These are phyloP conservation scores for Magallana gigas DNA, from an alignment of 1,140 invertebrate genomes.

Conservation along the genomic window DNA sequence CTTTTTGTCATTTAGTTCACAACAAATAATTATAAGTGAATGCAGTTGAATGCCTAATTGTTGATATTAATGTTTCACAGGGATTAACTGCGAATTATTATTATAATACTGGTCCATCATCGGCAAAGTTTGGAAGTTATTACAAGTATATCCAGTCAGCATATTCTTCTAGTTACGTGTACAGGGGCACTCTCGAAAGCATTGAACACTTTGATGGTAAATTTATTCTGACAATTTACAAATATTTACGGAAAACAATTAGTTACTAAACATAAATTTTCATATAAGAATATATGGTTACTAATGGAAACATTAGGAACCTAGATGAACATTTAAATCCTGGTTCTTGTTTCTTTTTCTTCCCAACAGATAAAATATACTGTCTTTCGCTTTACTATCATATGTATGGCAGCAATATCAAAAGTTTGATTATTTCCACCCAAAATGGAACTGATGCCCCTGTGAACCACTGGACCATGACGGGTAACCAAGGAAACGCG, in stretches of 20 bases:
- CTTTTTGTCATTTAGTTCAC: background rate
- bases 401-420: background rate
- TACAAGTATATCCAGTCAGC: background rate
- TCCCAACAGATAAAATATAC: background rate
- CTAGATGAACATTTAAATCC: background rate
- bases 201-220: background rate
- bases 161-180: background rate
- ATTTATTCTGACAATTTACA: too few relatives aligned
- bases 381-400: background rate
- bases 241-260: background rate
- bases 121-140: background rate
- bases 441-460: background rate
- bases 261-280: background rate
- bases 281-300: background rate
- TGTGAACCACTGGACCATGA: background rate
- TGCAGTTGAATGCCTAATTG: background rate
- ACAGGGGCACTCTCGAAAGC: background rate
- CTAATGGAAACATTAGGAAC: background rate
- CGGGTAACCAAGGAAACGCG: conserved; percentile 2
- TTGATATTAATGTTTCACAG: background rate
- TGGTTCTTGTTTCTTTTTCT: background rate
- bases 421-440: background rate
- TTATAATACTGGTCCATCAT: background rate
- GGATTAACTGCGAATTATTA: background rate
- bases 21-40: background rate